phyloP scores from a whole-genome alignment of 2,888 invertebrate species.

The Schizotus pectinicornis region DNA sequence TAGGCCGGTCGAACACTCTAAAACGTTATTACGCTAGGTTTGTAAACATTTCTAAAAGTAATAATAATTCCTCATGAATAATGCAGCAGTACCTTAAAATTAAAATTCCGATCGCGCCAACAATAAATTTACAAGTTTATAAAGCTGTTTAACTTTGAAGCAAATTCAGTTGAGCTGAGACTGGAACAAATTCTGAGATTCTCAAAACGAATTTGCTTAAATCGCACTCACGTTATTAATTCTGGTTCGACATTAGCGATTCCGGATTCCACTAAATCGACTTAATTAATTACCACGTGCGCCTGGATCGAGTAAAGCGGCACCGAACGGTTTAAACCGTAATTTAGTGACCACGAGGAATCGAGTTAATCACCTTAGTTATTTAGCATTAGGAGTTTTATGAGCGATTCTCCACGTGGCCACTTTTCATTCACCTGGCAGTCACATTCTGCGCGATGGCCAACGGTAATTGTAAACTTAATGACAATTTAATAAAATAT shows the following conservation, averaged over 20 bases:
- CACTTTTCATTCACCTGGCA: too few relatives aligned
- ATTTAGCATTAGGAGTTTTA: too few relatives aligned
- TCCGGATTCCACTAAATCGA: background rate
- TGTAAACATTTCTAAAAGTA: background rate
- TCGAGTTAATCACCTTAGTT: too few relatives aligned
- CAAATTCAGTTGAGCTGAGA: background rate
- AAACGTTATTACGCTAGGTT: background rate
- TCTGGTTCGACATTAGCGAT: background rate
- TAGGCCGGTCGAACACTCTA: background rate
- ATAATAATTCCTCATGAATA: background rate
- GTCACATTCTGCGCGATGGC: too few relatives aligned
- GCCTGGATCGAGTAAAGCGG: background rate
- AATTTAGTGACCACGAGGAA: too few relatives aligned
- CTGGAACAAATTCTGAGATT: too few relatives aligned
- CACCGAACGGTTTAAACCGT: too few relatives aligned
- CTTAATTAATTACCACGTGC: background rate
- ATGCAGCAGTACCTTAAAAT: conserved; percentile 5
- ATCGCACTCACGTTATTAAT: too few relatives aligned
- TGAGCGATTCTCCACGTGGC: too few relatives aligned
- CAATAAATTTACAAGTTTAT: conserved; percentile 1
- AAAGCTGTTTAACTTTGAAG: background rate
- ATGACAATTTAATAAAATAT: too few relatives aligned
- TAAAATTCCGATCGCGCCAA: background rate
- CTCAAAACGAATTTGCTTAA: too few relatives aligned
- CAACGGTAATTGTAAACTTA: too few relatives aligned